Evolutionary conservation across 2,113 vertebrate species (phyloP).

Genomic region (Nesoenas mayeri): DNA sequence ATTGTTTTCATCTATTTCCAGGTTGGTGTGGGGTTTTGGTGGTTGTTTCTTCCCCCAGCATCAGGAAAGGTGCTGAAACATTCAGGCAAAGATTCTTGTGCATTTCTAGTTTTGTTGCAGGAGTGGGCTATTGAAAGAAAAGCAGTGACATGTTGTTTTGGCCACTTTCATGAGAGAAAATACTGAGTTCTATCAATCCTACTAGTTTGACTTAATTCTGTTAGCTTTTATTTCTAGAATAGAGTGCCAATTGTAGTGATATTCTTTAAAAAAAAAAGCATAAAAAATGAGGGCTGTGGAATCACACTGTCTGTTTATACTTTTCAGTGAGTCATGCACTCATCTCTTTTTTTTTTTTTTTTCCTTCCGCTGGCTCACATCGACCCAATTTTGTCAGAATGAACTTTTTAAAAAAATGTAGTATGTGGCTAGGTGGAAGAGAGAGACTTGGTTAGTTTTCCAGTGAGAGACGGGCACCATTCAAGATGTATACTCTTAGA

Average conservation of each 20-base stretch:
- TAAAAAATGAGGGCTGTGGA: not conserved
- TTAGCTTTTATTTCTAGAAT: not conserved
- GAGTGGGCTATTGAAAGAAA: not conserved
- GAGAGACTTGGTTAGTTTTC: not conserved
- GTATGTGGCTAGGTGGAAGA: not conserved
- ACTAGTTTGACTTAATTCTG: not conserved
- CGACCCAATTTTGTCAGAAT: not conserved
- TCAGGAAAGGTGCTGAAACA: not conserved
- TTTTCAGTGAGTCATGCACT: not conserved
- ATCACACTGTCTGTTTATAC: not conserved
- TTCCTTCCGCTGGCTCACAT: not conserved
- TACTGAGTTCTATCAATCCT: not conserved
- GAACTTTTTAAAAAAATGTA: not conserved
- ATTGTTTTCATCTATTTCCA: not conserved
- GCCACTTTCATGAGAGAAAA: not conserved
- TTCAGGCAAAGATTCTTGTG: not conserved
- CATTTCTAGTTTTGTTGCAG: not conserved
- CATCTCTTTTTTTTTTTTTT: not conserved
- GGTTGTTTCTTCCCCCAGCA: too few species aligned
- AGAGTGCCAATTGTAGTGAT: not conserved
- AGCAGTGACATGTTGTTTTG: fast-evolving
- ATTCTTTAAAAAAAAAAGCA: not conserved
- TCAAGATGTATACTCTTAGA: not conserved
- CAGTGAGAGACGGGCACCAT: not conserved
- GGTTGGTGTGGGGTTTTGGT: too few species aligned